These are phyloP conservation scores for Ophiodon elongatus DNA, from an alignment of 2,113 vertebrate species.

Conservation along the genomic window DNA sequence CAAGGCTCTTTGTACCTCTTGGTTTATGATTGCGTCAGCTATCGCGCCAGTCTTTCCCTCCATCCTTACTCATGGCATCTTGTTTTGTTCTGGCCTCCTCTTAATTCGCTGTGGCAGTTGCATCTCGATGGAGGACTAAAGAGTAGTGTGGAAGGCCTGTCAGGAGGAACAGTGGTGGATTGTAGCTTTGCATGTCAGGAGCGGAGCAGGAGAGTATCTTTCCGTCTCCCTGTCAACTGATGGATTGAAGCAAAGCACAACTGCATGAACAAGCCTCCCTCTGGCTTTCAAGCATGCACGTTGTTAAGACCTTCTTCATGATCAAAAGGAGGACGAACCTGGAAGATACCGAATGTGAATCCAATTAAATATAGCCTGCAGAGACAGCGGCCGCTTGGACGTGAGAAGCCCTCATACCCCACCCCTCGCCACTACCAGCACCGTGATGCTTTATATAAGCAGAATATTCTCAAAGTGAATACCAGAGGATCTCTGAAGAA, in stretches of 20 bases:
- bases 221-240: conserved; percentile 57
- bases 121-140: conserved; percentile 45
- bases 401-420: conserved; percentile 49
- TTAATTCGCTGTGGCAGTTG: conserved; percentile 59
- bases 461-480: conserved; percentile 79
- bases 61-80: conserved; percentile 45
- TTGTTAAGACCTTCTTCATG: conserved; percentile 76
- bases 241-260: conserved; percentile 66
- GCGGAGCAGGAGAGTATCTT: conserved; percentile 40
- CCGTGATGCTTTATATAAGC: conserved; percentile 63
- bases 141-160: conserved; percentile 46
- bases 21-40: conserved; percentile 70
- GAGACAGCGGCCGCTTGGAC: conserved; percentile 74
- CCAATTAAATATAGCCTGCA: conserved; percentile 85
- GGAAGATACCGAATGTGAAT: conserved; percentile 80
- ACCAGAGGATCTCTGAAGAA: conserved; percentile 64
- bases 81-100: conserved; percentile 20
- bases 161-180: conserved; percentile 28
- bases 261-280: conserved; percentile 66
- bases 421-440: conserved; percentile 39
- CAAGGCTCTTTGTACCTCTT: conserved; percentile 65
- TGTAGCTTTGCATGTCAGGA: conserved; percentile 53
- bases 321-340: conserved; percentile 83
- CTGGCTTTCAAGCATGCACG: conserved; percentile 73
- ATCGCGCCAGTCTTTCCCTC: conserved; percentile 32